Base-by-base conservation (phyloP, 2,113 vertebrate genomes). In the Acanthisitta chloris region DNA sequence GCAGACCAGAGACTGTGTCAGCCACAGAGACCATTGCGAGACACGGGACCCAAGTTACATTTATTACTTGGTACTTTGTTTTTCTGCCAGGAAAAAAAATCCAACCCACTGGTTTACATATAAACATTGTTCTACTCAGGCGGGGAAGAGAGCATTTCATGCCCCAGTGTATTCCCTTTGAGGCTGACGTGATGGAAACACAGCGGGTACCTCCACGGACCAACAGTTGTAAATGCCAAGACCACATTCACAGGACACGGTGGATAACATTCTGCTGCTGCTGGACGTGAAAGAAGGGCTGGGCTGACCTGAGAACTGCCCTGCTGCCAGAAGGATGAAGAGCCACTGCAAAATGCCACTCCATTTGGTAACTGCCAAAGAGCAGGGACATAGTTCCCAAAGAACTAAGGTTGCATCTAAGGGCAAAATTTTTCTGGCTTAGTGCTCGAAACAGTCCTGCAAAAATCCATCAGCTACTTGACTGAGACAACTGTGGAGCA, bases 31-130 rank as follows among this genome's bases (percentile, higher is more conserved):
- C 40, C 23, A 46, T 3, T 14, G 34, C 54, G 17, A 78, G 10
- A 69, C 31, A 54, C 5, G 8, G 49, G 10, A 48, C 25, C 52
- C 17, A 38, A 74, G 34, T 14, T 49, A 36, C 48, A 14, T 48
- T 59, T 78, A 54, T 66, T 70, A 52, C 43, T 71, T 58, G 6
- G 64, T 23, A 61, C n/a, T 83, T 76, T 18, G 24, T 16, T 65
- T 92, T 66, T 57, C 70, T 92, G 54, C 54, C 74, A 76, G n/a
- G 58, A n/a, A 93, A 82, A 82, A 80, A n/a, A n/a, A n/a, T n/a
- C n/a, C 48, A 76, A 90, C 43, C 19, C 31, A 29, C 40, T 26
- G 66, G 21, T 71, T 90, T 72, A 65, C n/a, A 65, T 23, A 65
- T 19, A 65, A 90, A 43, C 18, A 46, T 17, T 42, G 52, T 61